Conservation (phyloP, 1,140 invertebrate genomes). For the Muscidifurax raptorellus region DNA sequence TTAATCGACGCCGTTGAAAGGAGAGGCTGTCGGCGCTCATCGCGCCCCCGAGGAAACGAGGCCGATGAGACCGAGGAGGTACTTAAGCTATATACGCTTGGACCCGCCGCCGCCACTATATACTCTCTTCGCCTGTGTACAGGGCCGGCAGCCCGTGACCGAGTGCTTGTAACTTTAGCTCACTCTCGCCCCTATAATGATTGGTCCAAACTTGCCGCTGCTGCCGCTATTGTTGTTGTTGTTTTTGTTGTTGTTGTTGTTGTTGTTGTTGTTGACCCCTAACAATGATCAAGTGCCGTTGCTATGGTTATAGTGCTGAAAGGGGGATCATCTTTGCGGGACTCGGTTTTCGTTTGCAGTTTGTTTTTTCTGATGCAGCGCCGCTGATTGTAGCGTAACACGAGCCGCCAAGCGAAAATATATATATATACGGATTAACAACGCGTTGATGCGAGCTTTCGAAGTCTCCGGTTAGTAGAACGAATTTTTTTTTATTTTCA, state of each 20-base stretch:
- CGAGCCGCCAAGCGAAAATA: no score
- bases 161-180: conserved; percentile 55
- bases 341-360: background rate
- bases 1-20: conserved; percentile 61
- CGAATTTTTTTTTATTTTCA: no score
- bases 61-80: conserved; percentile 45
- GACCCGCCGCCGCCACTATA: background rate
- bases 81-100: conserved; percentile 24
- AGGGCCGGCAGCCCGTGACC: conserved; percentile 52
- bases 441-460: no score
- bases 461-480: no score
- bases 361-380: background rate
- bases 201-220: background rate
- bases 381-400: no score
- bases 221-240: background rate
- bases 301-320: background rate
- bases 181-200: conserved; percentile 20
- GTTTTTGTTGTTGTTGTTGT: background rate
- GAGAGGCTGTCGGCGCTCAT: conserved; percentile 41
- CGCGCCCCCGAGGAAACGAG: background rate
- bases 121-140: conserved; percentile 38
- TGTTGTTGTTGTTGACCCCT: conserved; percentile 8
- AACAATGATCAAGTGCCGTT: background rate
- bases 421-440: no score
- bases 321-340: background rate